Conservation (phyloP, 1,140 invertebrate species). For the Hormaphis cornu region DNA sequence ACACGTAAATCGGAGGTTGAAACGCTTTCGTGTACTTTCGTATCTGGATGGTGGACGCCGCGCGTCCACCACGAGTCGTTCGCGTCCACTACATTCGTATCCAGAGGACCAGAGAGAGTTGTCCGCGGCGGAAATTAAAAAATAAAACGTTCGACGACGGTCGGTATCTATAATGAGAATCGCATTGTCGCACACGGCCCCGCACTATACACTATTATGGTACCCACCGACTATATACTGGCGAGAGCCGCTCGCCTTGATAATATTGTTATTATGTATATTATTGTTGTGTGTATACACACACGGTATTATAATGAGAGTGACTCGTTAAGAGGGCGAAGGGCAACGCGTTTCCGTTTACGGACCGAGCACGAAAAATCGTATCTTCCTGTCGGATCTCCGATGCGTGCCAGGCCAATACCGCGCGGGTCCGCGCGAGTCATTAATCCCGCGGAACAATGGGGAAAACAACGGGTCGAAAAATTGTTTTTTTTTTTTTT, state of each 20-base stretch:
- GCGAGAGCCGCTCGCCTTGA: not conserved
- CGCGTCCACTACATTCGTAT: too few relatives aligned
- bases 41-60: too few relatives aligned
- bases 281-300: not conserved
- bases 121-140: not conserved
- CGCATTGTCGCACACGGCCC: not conserved
- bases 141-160: not conserved
- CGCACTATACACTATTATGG: not conserved
- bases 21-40: too few relatives aligned
- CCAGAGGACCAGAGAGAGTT: too few relatives aligned
- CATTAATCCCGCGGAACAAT: constrained; percentile 21
- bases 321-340: constrained; percentile 23
- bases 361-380: constrained; percentile 28
- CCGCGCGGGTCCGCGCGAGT: not conserved
- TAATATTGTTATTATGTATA: not conserved
- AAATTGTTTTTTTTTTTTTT: constrained; percentile 5
- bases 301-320: constrained; percentile 15
- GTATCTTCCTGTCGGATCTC: constrained; percentile 25
- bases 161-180: constrained; percentile 25
- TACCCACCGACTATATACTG: not conserved
- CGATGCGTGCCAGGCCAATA: not conserved
- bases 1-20: too few relatives aligned
- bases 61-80: too few relatives aligned
- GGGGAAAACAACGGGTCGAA: constrained; percentile 17
- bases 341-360: constrained; percentile 27